phyloP scores from a whole-genome alignment of 1,140 invertebrate species.

The Heliothis virescens region DNA sequence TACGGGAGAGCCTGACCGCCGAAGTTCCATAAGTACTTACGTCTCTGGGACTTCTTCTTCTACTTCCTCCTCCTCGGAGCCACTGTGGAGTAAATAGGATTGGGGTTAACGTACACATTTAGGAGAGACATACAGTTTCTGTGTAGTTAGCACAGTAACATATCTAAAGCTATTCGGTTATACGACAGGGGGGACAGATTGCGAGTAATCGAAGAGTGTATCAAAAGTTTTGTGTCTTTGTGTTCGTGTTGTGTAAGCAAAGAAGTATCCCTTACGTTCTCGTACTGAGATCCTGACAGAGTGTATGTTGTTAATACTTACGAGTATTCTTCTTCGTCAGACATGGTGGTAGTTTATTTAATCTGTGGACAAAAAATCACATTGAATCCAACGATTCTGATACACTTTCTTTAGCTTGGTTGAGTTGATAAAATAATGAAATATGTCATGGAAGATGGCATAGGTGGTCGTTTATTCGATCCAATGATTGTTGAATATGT shows the following conservation, averaged over 20 bases:
- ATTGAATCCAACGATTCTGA: constrained; percentile 26
- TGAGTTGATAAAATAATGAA: too few species aligned
- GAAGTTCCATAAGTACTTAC: constrained; percentile 86
- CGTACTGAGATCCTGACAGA: constrained; percentile 12
- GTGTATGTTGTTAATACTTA: constrained; percentile 83
- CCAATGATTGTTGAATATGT: too few species aligned
- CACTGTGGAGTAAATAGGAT: constrained; percentile 75
- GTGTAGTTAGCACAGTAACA: constrained; percentile 37
- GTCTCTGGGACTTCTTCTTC: constrained; percentile 89
- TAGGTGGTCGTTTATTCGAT: too few species aligned
- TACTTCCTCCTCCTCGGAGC: constrained; percentile 90
- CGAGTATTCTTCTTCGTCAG: constrained; percentile 92
- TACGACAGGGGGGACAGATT: constrained; percentile 12
- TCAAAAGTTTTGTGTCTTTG: background rate
- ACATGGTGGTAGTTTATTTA: constrained; percentile 89
- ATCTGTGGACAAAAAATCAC: constrained; percentile 82
- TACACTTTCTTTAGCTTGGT: background rate
- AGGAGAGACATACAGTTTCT: constrained; percentile 29
- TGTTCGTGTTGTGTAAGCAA: constrained; percentile 22
- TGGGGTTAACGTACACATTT: constrained; percentile 52
- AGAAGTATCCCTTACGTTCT: constrained; percentile 24
- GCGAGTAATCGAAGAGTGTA: constrained; percentile 6
- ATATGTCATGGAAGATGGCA: too few species aligned
- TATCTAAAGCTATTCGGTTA: background rate
- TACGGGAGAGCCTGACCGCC: constrained; percentile 43